Percentiles rank a stretch among this genome's conserved stretches.
Evolutionary conservation across 2,797 vertebrate species (phyloP).

Genomic region (Danio albolineatus): DNA sequence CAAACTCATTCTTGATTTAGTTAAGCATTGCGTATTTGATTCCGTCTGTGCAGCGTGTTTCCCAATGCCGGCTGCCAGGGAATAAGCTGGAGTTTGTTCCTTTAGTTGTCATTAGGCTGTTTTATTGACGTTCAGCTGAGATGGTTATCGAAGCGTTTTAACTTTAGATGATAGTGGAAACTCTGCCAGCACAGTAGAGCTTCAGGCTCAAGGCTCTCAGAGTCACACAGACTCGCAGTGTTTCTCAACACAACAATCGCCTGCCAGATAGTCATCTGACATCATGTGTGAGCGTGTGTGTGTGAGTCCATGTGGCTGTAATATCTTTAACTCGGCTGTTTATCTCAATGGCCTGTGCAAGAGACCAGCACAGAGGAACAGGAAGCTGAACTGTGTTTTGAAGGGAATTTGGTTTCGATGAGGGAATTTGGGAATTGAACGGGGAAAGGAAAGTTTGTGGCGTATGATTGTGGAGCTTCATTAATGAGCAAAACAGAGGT

Average conservation of each 20-base stretch:
- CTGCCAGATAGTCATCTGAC: slow-evolving; percentile 69
- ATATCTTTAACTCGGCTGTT: slow-evolving; percentile 55
- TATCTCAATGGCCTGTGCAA: slow-evolving; percentile 61
- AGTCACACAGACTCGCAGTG: slow-evolving; percentile 38
- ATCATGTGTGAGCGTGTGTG: slow-evolving; percentile 11
- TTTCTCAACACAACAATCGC: slow-evolving; percentile 57
- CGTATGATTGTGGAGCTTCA: slow-evolving; percentile 30
- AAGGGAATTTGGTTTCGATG: slow-evolving; percentile 55
- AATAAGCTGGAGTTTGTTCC: slow-evolving; percentile 2
- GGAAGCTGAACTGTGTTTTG: slow-evolving; percentile 68
- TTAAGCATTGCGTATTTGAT: slow-evolving; percentile 9
- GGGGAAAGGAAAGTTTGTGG: slow-evolving; percentile 55
- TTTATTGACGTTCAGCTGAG: slow-evolving; percentile 2
- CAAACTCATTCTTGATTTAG: slow-evolving; percentile 5
- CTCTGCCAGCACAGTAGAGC: background rate
- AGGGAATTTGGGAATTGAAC: slow-evolving; percentile 63
- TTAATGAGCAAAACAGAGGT: slow-evolving; percentile 43
- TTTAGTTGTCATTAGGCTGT: slow-evolving; percentile 22
- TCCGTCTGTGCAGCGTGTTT: slow-evolving; percentile 18
- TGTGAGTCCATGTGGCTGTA: slow-evolving; percentile 57
- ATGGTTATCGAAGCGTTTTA: slow-evolving; percentile 41
- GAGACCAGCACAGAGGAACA: slow-evolving; percentile 34
- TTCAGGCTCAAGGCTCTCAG: background rate
- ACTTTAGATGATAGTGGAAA: background rate
- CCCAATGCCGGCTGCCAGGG: background rate